Evolutionary conservation across 2,888 invertebrate genomes (phyloP).

Genomic region (Stenodema calcarata): DNA sequence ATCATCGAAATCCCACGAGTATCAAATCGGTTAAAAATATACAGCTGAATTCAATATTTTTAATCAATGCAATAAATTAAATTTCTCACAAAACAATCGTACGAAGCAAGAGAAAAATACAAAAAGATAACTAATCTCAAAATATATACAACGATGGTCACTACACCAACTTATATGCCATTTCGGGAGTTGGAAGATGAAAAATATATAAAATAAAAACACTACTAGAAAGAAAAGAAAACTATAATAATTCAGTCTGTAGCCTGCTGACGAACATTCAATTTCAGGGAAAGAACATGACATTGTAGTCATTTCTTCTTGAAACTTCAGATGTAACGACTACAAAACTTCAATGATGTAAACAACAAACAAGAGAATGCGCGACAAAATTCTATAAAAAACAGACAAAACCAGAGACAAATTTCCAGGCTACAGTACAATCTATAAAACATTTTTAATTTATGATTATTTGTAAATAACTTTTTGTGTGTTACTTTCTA

Average conservation of each 20-base stretch:
- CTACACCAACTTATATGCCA: neutral
- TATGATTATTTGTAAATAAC: neutral
- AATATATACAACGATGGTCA: constrained; percentile 1
- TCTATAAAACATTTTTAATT: neutral
- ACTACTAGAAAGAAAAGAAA: neutral
- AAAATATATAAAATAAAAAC: neutral
- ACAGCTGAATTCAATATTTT: constrained; percentile 25
- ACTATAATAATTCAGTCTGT: neutral
- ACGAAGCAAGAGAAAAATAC: neutral
- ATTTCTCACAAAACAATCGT: neutral
- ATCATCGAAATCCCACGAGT: neutral
- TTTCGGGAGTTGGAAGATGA: neutral
- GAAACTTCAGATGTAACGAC: neutral
- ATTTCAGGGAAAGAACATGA: neutral
- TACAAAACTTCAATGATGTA: neutral
- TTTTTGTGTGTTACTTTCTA: neutral
- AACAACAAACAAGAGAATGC: neutral
- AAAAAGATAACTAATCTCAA: neutral
- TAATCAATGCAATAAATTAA: constrained; percentile 28
- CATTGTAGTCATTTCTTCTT: neutral
- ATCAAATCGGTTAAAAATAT: constrained; percentile 34
- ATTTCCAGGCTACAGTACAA: neutral
- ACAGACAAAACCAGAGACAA: neutral
- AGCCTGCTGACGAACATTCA: neutral
- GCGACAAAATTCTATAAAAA: neutral